Conservation (phyloP, 1,140 invertebrate species). For the Eriocheir sinensis region DNA sequence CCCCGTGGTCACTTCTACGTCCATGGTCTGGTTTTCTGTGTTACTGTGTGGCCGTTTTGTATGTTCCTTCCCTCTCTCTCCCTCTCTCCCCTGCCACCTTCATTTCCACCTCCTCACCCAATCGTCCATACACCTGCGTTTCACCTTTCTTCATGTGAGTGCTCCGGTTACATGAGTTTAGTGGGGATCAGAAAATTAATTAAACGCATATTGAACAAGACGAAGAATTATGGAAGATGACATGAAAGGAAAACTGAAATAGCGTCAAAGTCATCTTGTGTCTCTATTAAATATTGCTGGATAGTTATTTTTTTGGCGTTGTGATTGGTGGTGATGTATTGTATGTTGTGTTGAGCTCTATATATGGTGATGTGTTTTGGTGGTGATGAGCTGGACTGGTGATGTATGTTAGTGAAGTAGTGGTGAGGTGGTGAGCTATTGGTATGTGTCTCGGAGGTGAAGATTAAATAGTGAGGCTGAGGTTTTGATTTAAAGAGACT, state of each 20-base stretch:
- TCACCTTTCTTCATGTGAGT: conserved; percentile 35
- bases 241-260: not conserved
- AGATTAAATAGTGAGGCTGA: no score
- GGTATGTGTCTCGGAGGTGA: not conserved
- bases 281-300: no score
- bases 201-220: not conserved
- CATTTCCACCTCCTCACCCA: not conserved
- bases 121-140: no score
- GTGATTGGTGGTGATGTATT: not conserved
- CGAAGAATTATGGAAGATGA: not conserved
- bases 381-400: not conserved
- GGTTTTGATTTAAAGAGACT: not conserved
- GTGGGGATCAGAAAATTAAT: no score
- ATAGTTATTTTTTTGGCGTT: no score
- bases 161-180: no score
- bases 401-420: not conserved
- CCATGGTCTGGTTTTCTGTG: no score
- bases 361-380: not conserved
- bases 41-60: not conserved
- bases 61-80: not conserved
- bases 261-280: not conserved
- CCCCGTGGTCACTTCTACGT: no score
- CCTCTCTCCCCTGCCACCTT: no score
- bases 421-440: not conserved
- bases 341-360: not conserved